Conservation (phyloP, 2,888 invertebrate genomes). For the Heliconius ismenius region DNA sequence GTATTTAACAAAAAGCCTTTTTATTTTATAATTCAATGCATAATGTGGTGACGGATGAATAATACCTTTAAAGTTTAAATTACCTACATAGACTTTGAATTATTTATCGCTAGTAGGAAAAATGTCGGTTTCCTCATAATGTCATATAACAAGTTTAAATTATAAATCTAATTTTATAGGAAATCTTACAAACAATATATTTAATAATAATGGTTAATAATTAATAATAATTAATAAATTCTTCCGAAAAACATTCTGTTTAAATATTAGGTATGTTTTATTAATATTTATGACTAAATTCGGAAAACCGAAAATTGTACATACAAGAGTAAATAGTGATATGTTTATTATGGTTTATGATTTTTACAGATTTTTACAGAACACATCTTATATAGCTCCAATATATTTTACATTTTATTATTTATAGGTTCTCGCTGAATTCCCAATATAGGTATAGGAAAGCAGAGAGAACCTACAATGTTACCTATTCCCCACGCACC, state of each 20-base stretch:
- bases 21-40: slow-evolving; percentile 33
- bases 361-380: too few species aligned
- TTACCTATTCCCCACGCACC: too few species aligned
- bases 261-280: neutral
- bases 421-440: too few species aligned
- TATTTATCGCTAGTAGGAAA: slow-evolving; percentile 36
- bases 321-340: neutral
- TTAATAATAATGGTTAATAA: neutral
- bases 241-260: neutral
- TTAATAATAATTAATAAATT: neutral
- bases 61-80: slow-evolving; percentile 32
- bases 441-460: too few species aligned
- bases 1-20: slow-evolving; percentile 22
- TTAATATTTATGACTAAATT: neutral
- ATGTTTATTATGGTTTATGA: too few species aligned
- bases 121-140: slow-evolving; percentile 36
- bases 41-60: slow-evolving; percentile 34
- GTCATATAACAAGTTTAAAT: slow-evolving; percentile 18
- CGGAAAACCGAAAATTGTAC: neutral
- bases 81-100: slow-evolving; percentile 31
- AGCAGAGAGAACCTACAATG: too few species aligned
- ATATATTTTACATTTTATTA: too few species aligned
- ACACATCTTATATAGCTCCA: too few species aligned
- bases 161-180: neutral
- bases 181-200: neutral